Evolutionary conservation across 2,888 invertebrate genomes (phyloP).

Genomic region (Linyphia triangularis): DNA sequence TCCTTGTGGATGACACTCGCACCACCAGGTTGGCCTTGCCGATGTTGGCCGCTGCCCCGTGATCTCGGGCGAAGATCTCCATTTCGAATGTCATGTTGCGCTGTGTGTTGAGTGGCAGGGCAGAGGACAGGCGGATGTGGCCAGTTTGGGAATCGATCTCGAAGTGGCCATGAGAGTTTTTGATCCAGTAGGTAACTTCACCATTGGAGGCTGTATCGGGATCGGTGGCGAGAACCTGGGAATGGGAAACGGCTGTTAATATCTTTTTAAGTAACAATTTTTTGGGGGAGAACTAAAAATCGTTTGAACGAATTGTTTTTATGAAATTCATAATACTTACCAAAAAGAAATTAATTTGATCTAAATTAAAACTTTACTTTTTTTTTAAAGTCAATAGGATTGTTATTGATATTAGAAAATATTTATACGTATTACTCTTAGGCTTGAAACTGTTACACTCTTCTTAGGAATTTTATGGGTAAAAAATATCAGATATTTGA

Average conservation of each 20-base stretch:
- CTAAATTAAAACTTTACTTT: neutral
- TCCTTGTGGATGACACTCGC: slow-evolving; percentile 76
- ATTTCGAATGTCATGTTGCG: slow-evolving; percentile 77
- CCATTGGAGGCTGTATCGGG: slow-evolving; percentile 77
- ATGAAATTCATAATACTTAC: neutral
- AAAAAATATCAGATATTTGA: too few species aligned
- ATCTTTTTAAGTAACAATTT: too few species aligned
- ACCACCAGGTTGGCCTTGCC: slow-evolving; percentile 77
- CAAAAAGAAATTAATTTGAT: neutral
- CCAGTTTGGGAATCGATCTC: slow-evolving; percentile 78
- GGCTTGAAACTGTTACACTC: too few species aligned
- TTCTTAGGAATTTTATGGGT: too few species aligned
- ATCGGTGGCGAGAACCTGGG: slow-evolving; percentile 77
- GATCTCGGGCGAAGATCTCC: slow-evolving; percentile 78
- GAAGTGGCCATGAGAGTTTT: slow-evolving; percentile 78
- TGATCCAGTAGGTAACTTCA: slow-evolving; percentile 78
- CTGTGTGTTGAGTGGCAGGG: slow-evolving; percentile 68
- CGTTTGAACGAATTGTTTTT: neutral
- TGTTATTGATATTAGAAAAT: neutral
- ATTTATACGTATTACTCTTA: neutral
- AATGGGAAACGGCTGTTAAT: neutral
- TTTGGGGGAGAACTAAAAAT: neutral
- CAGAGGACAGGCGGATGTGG: slow-evolving; percentile 76
- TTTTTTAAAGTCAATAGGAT: neutral
- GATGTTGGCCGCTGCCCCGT: slow-evolving; percentile 77